These are phyloP conservation scores for Pluvianellus socialis DNA, from an alignment of 2,113 vertebrate genomes.

Conservation along the genomic window DNA sequence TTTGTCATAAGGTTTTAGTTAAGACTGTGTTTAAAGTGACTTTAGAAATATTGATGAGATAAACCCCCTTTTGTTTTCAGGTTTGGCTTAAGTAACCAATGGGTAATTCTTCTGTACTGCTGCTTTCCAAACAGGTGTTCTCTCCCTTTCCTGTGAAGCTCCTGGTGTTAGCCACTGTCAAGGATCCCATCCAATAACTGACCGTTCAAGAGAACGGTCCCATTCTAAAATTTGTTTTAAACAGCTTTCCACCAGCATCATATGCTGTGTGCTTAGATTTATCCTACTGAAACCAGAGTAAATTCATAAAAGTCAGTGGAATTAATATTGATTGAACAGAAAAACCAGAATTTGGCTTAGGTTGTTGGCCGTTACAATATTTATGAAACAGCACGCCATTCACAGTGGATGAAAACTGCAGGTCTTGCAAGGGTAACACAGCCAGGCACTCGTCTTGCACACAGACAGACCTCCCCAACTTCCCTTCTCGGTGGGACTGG, in stretches of 20 bases:
- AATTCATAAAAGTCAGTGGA: background rate
- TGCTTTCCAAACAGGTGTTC: conserved; percentile 18
- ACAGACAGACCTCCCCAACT: background rate
- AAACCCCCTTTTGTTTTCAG: conserved; percentile 4
- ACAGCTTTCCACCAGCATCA: background rate
- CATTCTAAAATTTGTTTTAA: background rate
- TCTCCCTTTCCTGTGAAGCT: background rate
- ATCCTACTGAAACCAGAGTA: background rate
- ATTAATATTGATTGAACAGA: background rate
- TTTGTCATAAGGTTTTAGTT: conserved; percentile 53
- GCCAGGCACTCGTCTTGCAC: background rate
- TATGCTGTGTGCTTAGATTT: background rate
- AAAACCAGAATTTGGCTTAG: background rate
- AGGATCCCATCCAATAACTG: background rate
- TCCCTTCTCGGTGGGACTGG: background rate
- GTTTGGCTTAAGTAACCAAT: background rate
- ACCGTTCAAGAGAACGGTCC: background rate
- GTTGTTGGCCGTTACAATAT: background rate
- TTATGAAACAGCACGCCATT: background rate
- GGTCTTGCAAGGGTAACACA: background rate
- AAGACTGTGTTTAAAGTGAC: conserved; percentile 18
- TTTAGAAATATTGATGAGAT: background rate
- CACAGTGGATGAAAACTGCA: background rate
- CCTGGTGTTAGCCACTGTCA: background rate
- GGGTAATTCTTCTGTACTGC: background rate